Conservation (phyloP, 2,113 vertebrate species). For the Malaclemys terrapin region DNA sequence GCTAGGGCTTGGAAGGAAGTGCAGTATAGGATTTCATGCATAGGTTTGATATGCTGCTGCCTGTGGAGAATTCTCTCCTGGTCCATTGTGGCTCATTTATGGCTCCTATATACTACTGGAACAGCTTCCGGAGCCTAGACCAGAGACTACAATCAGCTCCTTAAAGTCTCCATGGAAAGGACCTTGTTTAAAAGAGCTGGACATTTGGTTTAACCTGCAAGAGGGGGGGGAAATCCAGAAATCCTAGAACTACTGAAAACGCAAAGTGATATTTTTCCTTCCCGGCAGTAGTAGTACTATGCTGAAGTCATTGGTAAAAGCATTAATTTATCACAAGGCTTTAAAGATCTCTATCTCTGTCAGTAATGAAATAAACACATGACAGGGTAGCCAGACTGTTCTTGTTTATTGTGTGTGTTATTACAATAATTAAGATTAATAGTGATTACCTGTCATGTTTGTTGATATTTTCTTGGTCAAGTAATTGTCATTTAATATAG, state of each 20-base stretch:
- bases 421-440: conserved; percentile 80
- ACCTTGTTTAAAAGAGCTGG: neutral
- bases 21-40: neutral
- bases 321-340: conserved; percentile 78
- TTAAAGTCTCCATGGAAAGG: neutral
- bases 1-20: neutral
- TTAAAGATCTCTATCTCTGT: conserved; percentile 72
- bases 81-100: neutral
- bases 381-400: conserved; percentile 60
- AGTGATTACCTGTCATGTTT: conserved; percentile 75
- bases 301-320: conserved; percentile 62
- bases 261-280: conserved; percentile 33
- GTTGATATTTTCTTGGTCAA: conserved; percentile 63
- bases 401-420: conserved; percentile 72
- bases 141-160: neutral
- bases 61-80: neutral
- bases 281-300: neutral
- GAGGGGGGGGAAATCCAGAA: neutral
- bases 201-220: neutral
- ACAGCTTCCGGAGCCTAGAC: neutral
- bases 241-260: conserved; percentile 33
- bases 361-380: conserved; percentile 73
- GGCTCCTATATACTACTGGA: neutral
- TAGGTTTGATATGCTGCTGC: neutral
- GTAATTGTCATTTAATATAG: conserved; percentile 62